Evolutionary conservation across 2,797 vertebrate genomes (phyloP).

Genomic region (Xiphorhynchus erythropygius): DNA sequence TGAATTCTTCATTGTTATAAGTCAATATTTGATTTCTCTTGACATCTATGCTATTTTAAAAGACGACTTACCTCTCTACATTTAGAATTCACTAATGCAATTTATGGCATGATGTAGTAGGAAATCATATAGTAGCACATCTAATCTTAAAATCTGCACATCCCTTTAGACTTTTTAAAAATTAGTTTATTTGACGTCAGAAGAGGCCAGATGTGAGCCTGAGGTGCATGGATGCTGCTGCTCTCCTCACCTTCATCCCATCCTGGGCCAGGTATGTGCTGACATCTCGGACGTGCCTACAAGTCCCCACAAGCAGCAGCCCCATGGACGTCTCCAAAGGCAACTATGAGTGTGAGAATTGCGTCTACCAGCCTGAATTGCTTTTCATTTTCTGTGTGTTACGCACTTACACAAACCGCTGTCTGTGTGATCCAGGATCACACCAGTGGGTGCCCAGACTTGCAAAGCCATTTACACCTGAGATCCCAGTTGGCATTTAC

Average conservation of each 20-base stretch:
- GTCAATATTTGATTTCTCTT: background rate
- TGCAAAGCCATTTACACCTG: background rate
- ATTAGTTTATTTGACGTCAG: background rate
- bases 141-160: background rate
- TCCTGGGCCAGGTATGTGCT: fast-evolving
- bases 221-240: background rate
- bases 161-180: background rate
- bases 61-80: background rate
- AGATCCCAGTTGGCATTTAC: background rate
- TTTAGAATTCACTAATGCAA: background rate
- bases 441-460: background rate
- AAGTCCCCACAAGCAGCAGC: background rate
- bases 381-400: background rate
- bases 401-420: background rate
- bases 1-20: background rate
- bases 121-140: background rate
- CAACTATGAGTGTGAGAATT: background rate
- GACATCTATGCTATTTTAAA: background rate
- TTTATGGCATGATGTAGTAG: background rate
- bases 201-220: background rate
- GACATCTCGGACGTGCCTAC: background rate
- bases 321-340: background rate
- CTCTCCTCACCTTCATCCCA: background rate
- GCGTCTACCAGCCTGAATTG: background rate
- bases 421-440: background rate